Evolutionary conservation across 1,140 invertebrate genomes (phyloP), one percentile per base, ranked within the genome.

Genomic region (Drosophila virilis): DNA sequence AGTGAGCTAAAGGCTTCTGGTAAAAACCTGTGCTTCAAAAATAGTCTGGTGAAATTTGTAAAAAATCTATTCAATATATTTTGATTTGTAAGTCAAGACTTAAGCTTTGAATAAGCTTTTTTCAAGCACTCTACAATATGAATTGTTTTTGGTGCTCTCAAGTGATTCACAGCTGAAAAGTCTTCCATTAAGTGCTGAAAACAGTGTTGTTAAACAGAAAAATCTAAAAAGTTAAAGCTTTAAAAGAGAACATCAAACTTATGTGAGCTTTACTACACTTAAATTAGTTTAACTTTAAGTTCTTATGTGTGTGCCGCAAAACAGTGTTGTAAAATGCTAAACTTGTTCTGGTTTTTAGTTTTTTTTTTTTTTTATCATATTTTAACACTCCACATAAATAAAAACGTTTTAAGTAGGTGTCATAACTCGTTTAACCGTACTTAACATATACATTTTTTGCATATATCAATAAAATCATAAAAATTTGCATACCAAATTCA

Each of bases 401-500:
- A 38, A 45, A 51, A 32, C 43, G 38, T 33, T 68, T 80, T 80
- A 75, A 70, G 59, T 54, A 70, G 71, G 35, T 43, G 59, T 59
- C 51, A 61, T 45, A 58, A 57, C 40, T 66, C 50, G 43, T 52
- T 17, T 35, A 42, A 22, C 38, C 40, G 28, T 43, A 72, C 38
- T 59, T 50, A 35, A 46, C 9, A 43, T 22, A 68, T 73, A 28
- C 22, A 28, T 28, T 28, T 5, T 28, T 68, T 68, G 64, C 70
- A 60, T 73, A 68, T 60, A 73, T 73, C 43, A 55, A 40, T 52
- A 57, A 42, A 51, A 43, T 17, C 28, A 33, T 13, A 65, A 66
- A 75, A 74, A 62, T 57, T 80, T 66, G 69, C 65, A 77, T 77
- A 77, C 33, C 51, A 60, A 69, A 72, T 58, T 59, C 66, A 64